Percentiles rank a stretch among this genome's conserved stretches.
Conservation (phyloP, 2,888 invertebrate genomes). For the Dermolepida albohirtum region DNA sequence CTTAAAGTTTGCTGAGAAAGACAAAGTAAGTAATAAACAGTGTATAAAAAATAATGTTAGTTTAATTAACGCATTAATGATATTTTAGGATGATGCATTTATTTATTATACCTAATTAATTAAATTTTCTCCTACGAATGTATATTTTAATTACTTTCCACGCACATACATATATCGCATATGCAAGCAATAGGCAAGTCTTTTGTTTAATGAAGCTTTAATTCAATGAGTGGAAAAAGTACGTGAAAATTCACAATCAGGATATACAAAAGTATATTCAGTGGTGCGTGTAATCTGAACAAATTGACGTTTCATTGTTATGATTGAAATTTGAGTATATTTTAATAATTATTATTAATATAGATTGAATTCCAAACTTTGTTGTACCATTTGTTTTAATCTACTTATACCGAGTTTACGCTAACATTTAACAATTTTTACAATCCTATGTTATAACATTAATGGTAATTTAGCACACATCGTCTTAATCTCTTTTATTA, state of each 20-base stretch:
- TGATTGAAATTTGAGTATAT: no score
- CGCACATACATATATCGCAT: neutral
- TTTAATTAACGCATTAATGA: conserved; percentile 32
- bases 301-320: no score
- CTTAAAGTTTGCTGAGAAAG: neutral
- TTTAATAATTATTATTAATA: no score
- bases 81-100: conserved; percentile 3
- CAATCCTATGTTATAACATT: no score
- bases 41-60: conserved; percentile 29
- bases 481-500: no score
- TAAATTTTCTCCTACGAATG: neutral
- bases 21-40: neutral
- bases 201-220: conserved; percentile 4
- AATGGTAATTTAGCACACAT: no score
- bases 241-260: neutral
- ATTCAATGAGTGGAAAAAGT: conserved; percentile 1
- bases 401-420: no score
- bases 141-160: conserved; percentile 31
- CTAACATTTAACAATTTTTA: no score
- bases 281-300: no score
- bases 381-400: no score
- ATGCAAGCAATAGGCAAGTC: neutral
- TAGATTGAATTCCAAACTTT: no score
- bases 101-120: conserved; percentile 34
- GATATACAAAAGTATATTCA: neutral